Percentiles rank a stretch among this genome's conserved stretches.
Evolutionary conservation across 1,140 invertebrate genomes (phyloP).

Genomic region (Mya arenaria): DNA sequence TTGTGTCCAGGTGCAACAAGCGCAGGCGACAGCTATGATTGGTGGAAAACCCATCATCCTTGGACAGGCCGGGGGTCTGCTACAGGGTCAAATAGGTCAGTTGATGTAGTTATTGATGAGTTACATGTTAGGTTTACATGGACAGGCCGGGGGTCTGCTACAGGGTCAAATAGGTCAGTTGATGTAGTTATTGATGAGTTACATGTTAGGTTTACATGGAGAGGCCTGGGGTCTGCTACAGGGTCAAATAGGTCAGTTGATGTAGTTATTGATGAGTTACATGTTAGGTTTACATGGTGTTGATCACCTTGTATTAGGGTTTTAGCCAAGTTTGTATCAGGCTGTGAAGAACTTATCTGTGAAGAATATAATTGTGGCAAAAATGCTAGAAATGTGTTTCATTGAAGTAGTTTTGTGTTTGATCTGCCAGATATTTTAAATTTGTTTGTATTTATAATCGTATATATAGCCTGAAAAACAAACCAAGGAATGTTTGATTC

Average conservation of each 20-base stretch:
- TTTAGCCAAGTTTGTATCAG: background rate
- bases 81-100: conserved; percentile 71
- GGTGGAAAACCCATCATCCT: conserved; percentile 73
- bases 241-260: conserved; percentile 67
- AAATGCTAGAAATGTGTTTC: background rate
- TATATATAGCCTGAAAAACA: background rate
- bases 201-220: conserved; percentile 36
- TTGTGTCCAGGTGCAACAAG: conserved; percentile 56
- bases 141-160: conserved; percentile 66
- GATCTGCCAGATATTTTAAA: background rate
- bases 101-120: background rate
- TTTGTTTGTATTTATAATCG: background rate
- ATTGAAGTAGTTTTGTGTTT: background rate
- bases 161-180: conserved; percentile 69
- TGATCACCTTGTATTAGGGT: background rate
- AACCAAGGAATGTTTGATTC: too few relatives aligned
- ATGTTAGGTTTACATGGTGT: conserved; percentile 48
- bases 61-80: conserved; percentile 64
- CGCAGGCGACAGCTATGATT: conserved; percentile 68
- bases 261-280: background rate
- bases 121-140: conserved; percentile 24
- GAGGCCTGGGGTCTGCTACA: conserved; percentile 68
- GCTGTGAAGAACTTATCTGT: background rate
- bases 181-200: background rate
- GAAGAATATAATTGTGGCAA: background rate